Evolutionary conservation across 2,113 vertebrate species (phyloP), one percentile per base, ranked within the genome.

Genomic region (Salvelinus alpinus): DNA sequence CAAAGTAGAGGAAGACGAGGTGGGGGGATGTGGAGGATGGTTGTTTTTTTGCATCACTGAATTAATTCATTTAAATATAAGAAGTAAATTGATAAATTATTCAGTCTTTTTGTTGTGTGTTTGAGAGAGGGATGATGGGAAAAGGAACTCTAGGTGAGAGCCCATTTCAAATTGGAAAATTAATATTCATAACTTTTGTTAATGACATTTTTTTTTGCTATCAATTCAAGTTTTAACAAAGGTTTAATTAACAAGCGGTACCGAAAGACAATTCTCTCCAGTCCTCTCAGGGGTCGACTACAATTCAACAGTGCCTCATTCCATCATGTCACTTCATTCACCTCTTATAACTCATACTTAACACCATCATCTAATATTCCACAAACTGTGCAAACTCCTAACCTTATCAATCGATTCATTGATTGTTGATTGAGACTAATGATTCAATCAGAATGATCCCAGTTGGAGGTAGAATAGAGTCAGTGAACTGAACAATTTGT

Each of bases 81-180:
- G 89, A 95, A 95, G 93, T 94, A 95, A 96, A 97, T 95, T 95
- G 94, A 94, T 96, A 93, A 95, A 97, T 96, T 95, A 96, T 96
- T 97, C 92, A 92, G 62, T 57, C 76, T 94, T 95, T 94, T 95
- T 80, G 82, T 87, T 80, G 77, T 74, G 76, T 85, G 72, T 88
- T 92, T 85, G 78, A 85, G 84, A 79, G 71, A 59, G 81, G 70
- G 62, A 82, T 83, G 81, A 76, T 59, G 24, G 81, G 88, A 91
- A 94, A 69, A 92, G 69, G 71, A 87, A 86, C 38, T 44, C 38
- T 44, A 91, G 88, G 88, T 90, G 86, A 91, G 82, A 79, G 81
- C 82, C 14, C 80, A 85, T 88, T 90, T 87, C 92, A 93, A 94
- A 95, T 94, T 88, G 91, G 87, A 91, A 93, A 87, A 96, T 98